Evolutionary conservation across 2,888 invertebrate species (phyloP).

Genomic region (Drosophila peninsularis): DNA sequence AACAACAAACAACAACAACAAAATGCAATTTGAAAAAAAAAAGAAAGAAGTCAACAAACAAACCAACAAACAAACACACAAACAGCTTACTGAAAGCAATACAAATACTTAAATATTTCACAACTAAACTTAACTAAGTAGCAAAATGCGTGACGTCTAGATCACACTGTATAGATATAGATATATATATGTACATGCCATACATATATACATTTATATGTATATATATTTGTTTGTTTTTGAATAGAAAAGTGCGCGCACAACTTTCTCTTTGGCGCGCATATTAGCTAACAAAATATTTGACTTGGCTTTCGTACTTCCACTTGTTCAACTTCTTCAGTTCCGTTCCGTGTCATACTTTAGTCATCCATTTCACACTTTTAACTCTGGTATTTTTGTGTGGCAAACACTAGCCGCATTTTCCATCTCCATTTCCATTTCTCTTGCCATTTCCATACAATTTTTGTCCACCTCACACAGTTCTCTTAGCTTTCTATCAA

Average conservation of each 20-base stretch:
- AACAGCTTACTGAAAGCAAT: constrained; percentile 11
- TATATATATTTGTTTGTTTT: constrained; percentile 4
- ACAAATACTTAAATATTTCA: constrained; percentile 30
- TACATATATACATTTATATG: constrained; percentile 5
- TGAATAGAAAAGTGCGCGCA: constrained; percentile 21
- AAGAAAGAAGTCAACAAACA: constrained; percentile 2
- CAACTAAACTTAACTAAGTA: constrained; percentile 59
- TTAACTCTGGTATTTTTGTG: constrained; percentile 35
- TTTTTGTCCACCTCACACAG: constrained; percentile 13
- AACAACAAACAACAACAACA: constrained; percentile 9
- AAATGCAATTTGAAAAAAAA: not conserved
- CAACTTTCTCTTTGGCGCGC: constrained; percentile 57
- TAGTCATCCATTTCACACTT: constrained; percentile 46
- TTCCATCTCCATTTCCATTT: constrained; percentile 8
- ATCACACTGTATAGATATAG: constrained; percentile 5
- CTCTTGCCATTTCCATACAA: constrained; percentile 10
- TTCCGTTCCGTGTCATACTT: constrained; percentile 20
- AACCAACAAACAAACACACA: constrained; percentile 17
- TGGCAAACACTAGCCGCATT: constrained; percentile 22
- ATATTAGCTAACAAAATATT: constrained; percentile 74
- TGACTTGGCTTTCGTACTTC: constrained; percentile 53
- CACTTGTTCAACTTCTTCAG: constrained; percentile 16
- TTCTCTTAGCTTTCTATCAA: constrained; percentile 9
- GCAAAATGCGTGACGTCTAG: constrained; percentile 68
- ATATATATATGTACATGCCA: constrained; percentile 3